Percentiles rank a stretch among this genome's conserved stretches.
These are phyloP conservation scores for Natrix natrix DNA, from an alignment of 2,797 vertebrate species.

Conservation along the genomic window DNA sequence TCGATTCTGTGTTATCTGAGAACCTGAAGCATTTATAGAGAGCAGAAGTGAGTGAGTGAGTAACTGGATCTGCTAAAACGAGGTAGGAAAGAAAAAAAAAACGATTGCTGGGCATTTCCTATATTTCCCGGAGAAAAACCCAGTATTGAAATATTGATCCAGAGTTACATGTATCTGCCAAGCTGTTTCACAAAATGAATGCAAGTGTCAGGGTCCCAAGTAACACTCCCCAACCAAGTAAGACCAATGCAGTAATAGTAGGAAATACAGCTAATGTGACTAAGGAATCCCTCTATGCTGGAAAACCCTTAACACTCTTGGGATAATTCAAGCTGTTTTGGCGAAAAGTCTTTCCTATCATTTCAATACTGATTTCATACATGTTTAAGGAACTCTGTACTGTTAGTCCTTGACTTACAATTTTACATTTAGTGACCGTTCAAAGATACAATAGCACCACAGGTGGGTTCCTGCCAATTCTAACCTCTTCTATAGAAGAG, in stretches of 20 bases:
- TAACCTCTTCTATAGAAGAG: too few species aligned
- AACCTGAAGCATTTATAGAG: constrained; percentile 47
- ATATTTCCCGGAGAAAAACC: background rate
- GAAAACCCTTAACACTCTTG: background rate
- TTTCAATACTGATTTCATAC: background rate
- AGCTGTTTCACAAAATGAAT: background rate
- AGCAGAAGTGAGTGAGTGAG: constrained; percentile 17
- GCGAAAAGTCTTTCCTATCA: background rate
- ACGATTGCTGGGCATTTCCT: background rate
- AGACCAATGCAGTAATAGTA: background rate
- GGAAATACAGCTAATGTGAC: background rate
- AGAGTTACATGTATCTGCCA: background rate
- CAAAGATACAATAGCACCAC: background rate
- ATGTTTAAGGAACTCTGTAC: background rate
- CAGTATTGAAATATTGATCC: background rate
- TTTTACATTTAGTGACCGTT: background rate
- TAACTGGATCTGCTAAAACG: constrained; percentile 2
- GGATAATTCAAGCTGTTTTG: background rate
- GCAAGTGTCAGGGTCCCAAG: background rate
- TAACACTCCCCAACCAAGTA: too few species aligned
- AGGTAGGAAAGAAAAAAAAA: background rate
- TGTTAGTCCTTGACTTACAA: background rate
- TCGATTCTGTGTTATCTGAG: constrained; percentile 59
- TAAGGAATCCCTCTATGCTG: background rate
- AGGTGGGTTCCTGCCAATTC: too few species aligned